Base-by-base conservation (phyloP, 2,113 vertebrate genomes). In the Anthoscopus minutus region DNA sequence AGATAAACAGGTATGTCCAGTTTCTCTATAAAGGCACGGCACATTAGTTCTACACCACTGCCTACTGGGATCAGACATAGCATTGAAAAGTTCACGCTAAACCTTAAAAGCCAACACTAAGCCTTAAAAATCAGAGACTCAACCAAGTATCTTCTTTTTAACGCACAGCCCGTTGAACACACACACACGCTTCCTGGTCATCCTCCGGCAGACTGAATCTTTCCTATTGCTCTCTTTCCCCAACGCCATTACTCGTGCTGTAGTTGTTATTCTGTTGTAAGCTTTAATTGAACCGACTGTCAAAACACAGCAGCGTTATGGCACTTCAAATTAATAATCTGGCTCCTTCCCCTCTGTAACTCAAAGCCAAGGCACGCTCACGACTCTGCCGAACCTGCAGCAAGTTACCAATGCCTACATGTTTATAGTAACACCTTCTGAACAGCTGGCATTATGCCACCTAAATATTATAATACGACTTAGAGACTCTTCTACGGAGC, bases 1-100 rank as follows among this genome's bases (percentile, higher is more conserved):
- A 96, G 83, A 33, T 11, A 78, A 97, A 97, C 98, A 95, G 92
- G 96, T 93, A 96, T 0, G 90, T 86, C 96, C 92, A 96, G 96
- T 97, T 97, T 69, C 91, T 89, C 79, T 73, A 8, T 70, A 60
- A 87, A 94, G 88, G 70, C 82, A 93, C 67, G 18, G 35, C 65
- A 4, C 56, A 67, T 81, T 85, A 94, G 95, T 45, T 92, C 94
- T 47, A 67, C 51, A 62, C 81, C 83, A 85, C 9, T 37, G 86
- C 81, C 86, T 80, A 31, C 51, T 45, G 74, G 53, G 73, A 92
- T 58, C 92, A 95, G 88, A 61, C 22, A 1, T 0, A 93, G 66
- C 92, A 91, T 9, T 79, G 87, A 12, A 82, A 89, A 96, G 74
- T 95, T 92, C 86, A 78, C 3, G 5, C 91, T 69, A 27, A 82